Evolutionary conservation across 2,797 vertebrate genomes (phyloP), one percentile per base, ranked within the genome.

Genomic region (Muraenolepis orangiensis): DNA sequence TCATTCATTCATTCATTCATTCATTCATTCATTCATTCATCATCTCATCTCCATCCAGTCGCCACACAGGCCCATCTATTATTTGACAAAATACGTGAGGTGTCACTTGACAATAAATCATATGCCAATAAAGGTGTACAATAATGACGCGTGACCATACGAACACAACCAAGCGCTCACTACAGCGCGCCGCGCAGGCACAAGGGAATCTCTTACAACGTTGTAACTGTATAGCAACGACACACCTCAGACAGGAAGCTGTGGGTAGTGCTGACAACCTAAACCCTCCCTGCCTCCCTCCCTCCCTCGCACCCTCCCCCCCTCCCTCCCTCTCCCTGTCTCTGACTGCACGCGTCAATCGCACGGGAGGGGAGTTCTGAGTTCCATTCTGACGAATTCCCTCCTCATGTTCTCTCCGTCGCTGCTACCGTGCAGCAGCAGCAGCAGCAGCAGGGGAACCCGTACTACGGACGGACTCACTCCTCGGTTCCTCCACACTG

Each of bases 331-430:
- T 38, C 36, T 10, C 36, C 11, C 36, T 38, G 5, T 38, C 36
- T 38, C 51, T 91, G 91, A 91, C 82, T 75, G 92, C 80, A 86
- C 94, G 91, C 94, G 94, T 94, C 93, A 94, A 80, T 80, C 80
- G 79, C 75, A 66, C 85, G 61, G 75, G 71, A 70, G 93, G 93
- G 93, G 92, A 91, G 57, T 26, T 26, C 42, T 93, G n/a, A n/a
- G n/a, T n/a, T 93, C 82, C 84, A 80, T 87, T 87, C 91, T 93
- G 93, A 92, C 91, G 89, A 86, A 87, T 78, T 75, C 87, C 74
- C 74, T 14, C 75, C 88, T 81, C 85, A 72, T 75, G 84, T 85
- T 84, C 84, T 73, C 86, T 57, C 20, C n/a, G 2, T 61, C 57
- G 57, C 57, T 1, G 23, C 57, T 26, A 61, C 57, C 7, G 57